Evolutionary conservation across 1,140 invertebrate species (phyloP), one percentile per base, ranked within the genome.

Genomic region (Oryctes rhinoceros): DNA sequence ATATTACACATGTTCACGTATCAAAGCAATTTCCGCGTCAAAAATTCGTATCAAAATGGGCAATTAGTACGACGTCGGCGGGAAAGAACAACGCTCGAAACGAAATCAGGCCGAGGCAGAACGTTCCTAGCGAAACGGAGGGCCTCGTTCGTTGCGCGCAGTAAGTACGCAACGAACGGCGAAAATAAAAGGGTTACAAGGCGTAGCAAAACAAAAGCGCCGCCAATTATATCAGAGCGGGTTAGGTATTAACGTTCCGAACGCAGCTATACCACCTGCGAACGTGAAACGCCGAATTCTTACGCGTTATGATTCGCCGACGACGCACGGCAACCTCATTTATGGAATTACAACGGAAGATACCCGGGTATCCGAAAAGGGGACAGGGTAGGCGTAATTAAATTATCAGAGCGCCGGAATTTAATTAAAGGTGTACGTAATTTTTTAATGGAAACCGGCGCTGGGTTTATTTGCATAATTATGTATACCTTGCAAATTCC

Each of bases 391-490:
- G 11, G n/a, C n/a, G 11, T 11, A 53, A 53, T 53, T 53, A 53
- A 15, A 53, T 53, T 13, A 53, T 13, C 49, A 18, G 13, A 18
- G n/a, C 11, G 13, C 13, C 13, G 49, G 49, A 53, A 53, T 53
- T 53, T 53, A 53, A 53, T 53, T 53, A 53, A 53, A 53, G 49
- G 49, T 53, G 49, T 13, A 18, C 49, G 49, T 53, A 53, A 53
- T 53, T 53, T 53, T 53, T 15, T 53, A 53, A 53, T 53, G 49
- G 49, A 53, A 53, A 53, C 13, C 13, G 49, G 49, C 7, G 49
- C 49, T 15, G 49, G 49, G 49, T 13, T 13, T 53, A 18, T 53
- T 53, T 53, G 49, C 49, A 53, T 53, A 53, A 53, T 53, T 53
- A 53, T 53, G 49, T 53, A 18, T 13, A 53, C 49, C n/a, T 53